These are phyloP conservation scores for Brachyptera risi DNA, from an alignment of 2,888 invertebrate species.

Conservation along the genomic window DNA sequence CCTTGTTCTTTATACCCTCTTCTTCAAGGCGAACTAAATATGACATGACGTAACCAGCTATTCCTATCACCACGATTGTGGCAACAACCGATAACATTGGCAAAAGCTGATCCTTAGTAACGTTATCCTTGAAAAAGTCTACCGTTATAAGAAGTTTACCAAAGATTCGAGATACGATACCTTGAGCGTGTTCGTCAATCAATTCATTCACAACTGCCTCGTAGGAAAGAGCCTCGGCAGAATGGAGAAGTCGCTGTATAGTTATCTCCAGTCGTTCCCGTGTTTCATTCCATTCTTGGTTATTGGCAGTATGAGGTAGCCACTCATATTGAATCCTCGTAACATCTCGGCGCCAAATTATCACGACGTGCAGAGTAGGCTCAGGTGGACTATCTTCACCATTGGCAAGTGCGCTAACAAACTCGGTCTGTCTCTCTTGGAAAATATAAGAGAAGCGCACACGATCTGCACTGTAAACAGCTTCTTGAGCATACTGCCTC, in stretches of 20 bases:
- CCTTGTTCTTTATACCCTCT: slow-evolving; percentile 43
- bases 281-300: slow-evolving; percentile 60
- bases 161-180: slow-evolving; percentile 65
- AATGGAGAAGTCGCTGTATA: slow-evolving; percentile 64
- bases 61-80: slow-evolving; percentile 72
- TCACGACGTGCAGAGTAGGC: slow-evolving; percentile 72
- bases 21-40: slow-evolving; percentile 69
- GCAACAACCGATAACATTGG: slow-evolving; percentile 74
- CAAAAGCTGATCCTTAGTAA: slow-evolving; percentile 72
- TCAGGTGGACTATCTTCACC: slow-evolving; percentile 58
- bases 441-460: slow-evolving; percentile 88
- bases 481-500: slow-evolving; percentile 64
- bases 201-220: slow-evolving; percentile 77
- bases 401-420: slow-evolving; percentile 67
- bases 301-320: slow-evolving; percentile 53
- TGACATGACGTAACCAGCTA: slow-evolving; percentile 80
- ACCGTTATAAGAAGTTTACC: slow-evolving; percentile 61
- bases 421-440: slow-evolving; percentile 71
- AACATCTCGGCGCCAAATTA: slow-evolving; percentile 85
- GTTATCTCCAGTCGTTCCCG: slow-evolving; percentile 67
- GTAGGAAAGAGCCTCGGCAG: slow-evolving; percentile 69
- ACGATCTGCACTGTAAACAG: slow-evolving; percentile 61
- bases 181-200: slow-evolving; percentile 69
- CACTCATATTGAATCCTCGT: slow-evolving; percentile 89
- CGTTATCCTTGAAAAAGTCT: slow-evolving; percentile 66